Base-by-base conservation (phyloP, 2,888 invertebrate genomes). In the Zygothrica quintamaculata region DNA sequence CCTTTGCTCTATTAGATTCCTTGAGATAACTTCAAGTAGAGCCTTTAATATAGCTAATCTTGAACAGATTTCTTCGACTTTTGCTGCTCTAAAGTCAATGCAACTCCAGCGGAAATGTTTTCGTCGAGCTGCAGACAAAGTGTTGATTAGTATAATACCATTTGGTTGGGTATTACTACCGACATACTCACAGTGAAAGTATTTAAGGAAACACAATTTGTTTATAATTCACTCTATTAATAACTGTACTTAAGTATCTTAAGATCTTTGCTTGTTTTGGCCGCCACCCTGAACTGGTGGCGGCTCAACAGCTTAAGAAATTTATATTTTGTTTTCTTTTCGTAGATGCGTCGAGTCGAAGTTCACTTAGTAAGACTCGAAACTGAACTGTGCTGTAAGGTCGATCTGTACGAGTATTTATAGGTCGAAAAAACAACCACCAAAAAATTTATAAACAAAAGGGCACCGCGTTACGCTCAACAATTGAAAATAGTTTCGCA, bases 401-500 rank as follows among this genome's bases (percentile, higher is more conserved):
- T 15, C 18, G 84, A 84, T 71, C 64, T 4, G 33, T n/a, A 12
- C 36, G 56, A 40, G 56, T 80, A 77, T 84, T 84, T 81, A 81
- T 81, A 80, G 62, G 31, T 22, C 9, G 33, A 3, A 15, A 66
- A 73, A 78, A 34, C 82, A 71, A 77, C 87, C 82, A 86, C 82
- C 84, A 65, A 64, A 51, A 31, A 16, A 26, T 26, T 8, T 31
- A 37, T 44, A 3, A 34, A 3, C 46, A 29, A 29, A 31, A 44
- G 44, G 26, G 52, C 37, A 46, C 47, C 48, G 39, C 33, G 53
- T 47, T 47, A 8, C 47, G 55, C 44, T 43, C 51, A 67, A 60
- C 73, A 58, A 65, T 40, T 72, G 74, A 57, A 77, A 82, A 82
- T 82, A 80, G 72, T 84, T 82, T 86, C 74, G 82, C 81, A 80